Evolutionary conservation across 2,888 invertebrate species (phyloP), one percentile per base, ranked within the genome.

Genomic region (Phaedon cochleariae): DNA sequence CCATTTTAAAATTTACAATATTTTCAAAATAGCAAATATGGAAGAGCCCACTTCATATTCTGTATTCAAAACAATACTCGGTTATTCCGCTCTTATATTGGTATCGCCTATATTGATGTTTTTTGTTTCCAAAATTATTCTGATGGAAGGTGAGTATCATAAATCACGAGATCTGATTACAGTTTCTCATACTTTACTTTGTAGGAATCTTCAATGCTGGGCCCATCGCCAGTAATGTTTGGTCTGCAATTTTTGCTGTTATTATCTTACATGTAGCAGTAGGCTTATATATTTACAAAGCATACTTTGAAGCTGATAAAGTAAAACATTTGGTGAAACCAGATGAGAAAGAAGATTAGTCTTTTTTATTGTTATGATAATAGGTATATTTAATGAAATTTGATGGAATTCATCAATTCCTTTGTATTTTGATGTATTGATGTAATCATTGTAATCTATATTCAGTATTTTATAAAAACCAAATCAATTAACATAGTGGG

Each of bases 221-320:
- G 45, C 79, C 78, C 60, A 82, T 92, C 46, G 86, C 88, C 18
- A 91, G 91, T 75, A 94, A 92, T 81, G 92, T 94, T 31, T 92
- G 90, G 81, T 89, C 94, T 2, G 94, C 94, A 21, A 88, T 92
- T 41, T 87, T 90, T 51, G 91, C 94, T 0, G 89, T 95, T 9
- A 76, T 93, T 5, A 88, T 91, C 5, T 84, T 95, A 59, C 94
- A 95, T 79, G 78, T 92, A 68, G 92, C 93, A 2, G 80, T 95
- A 65, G 94, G 91, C 22, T 83, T 92, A 51, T 94, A 92, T 78
- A 92, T 95, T 76, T 92, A 90, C 79, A 88, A 87, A 76, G 94
- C 94, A 0, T 94, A 93, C 81, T 89, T 88, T 72, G 83, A 87
- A 72, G 68, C 83, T 12, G 87, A 81, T 10, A 85, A 80, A 77